Conservation (phyloP, 2,797 vertebrate species). For the Falco novaeseelandiae region DNA sequence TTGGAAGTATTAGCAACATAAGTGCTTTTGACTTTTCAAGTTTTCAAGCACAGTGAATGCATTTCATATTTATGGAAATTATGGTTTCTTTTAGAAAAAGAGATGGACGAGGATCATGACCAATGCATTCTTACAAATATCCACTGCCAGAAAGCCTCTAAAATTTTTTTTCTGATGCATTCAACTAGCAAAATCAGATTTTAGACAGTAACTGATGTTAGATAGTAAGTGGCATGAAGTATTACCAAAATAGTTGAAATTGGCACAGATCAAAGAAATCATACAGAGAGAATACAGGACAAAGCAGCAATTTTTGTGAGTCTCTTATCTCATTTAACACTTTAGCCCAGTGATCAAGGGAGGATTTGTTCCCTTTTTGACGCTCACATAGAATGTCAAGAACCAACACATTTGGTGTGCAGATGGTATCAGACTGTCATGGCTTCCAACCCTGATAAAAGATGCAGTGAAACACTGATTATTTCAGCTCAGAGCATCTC, state of each 20-base stretch:
- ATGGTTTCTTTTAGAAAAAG: background rate
- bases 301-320: background rate
- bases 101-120: background rate
- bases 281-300: background rate
- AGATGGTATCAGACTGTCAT: constrained; percentile 9
- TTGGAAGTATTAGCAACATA: background rate
- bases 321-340: background rate
- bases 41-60: background rate
- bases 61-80: background rate
- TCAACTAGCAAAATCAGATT: background rate
- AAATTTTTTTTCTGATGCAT: background rate
- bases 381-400: background rate
- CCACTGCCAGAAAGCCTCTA: background rate
- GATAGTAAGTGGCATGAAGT: background rate
- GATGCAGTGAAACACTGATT: background rate
- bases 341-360: constrained; percentile 11
- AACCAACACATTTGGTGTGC: constrained; percentile 36
- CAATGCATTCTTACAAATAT: background rate
- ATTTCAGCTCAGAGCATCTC: background rate
- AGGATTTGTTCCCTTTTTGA: constrained; percentile 28
- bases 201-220: background rate
- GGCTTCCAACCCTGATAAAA: constrained; percentile 17
- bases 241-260: background rate
- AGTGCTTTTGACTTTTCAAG: background rate
- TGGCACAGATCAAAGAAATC: constrained; percentile 8